These are phyloP conservation scores for Isotomurus palustris DNA, from an alignment of 2,888 invertebrate species.

Conservation along the genomic window DNA sequence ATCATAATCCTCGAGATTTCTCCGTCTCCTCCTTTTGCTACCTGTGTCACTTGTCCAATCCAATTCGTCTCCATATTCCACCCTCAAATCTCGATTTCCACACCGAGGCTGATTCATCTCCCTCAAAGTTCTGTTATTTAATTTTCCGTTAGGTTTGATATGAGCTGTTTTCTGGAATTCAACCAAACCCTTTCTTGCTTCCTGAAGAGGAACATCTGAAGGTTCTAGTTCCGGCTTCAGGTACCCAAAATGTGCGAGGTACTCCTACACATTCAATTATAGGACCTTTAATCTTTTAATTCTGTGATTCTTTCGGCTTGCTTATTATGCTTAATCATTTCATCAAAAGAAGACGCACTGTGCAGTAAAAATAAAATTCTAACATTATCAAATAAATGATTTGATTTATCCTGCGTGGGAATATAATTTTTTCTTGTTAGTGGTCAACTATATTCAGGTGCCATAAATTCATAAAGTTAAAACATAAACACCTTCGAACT, in stretches of 20 bases:
- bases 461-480: too few relatives aligned
- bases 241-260: conserved; percentile 40
- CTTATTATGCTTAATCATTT: not conserved
- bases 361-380: too few relatives aligned
- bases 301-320: not conserved
- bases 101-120: conserved; percentile 34
- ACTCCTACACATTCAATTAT: conserved; percentile 22
- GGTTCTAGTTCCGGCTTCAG: conserved; percentile 21
- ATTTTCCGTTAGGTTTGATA: conserved; percentile 27
- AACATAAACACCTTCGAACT: too few relatives aligned
- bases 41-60: not conserved
- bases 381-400: too few relatives aligned
- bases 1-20: not conserved
- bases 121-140: conserved; percentile 22
- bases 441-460: too few relatives aligned
- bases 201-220: conserved; percentile 50
- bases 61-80: conserved; percentile 52
- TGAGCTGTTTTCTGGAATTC: conserved; percentile 33
- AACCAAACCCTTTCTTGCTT: conserved; percentile 23
- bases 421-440: too few relatives aligned
- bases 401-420: too few relatives aligned
- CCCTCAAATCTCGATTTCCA: conserved; percentile 32
- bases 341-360: too few relatives aligned
- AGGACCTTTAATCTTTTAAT: not conserved
- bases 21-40: not conserved